Base-by-base conservation (phyloP, 2,797 vertebrate species). In the Synanceia verrucosa region DNA sequence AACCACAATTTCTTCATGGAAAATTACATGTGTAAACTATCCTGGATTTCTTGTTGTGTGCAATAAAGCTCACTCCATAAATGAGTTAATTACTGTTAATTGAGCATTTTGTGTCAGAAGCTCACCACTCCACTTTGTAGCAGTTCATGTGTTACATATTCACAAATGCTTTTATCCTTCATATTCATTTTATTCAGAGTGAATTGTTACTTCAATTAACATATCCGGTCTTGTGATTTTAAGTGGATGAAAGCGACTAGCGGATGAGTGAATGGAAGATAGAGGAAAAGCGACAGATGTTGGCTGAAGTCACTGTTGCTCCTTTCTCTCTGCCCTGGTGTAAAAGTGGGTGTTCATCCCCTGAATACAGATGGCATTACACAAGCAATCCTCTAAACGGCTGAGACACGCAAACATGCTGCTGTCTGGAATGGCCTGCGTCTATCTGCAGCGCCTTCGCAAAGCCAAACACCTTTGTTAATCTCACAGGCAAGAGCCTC, bases 311-410 rank as follows among this genome's bases (percentile, higher is more conserved):
- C 83, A 18, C 69, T 70, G 66, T 70, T 53, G 77, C 73, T 83
- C 80, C 74, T 84, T 83, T 90, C 87, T 78, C 85, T 84, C 83
- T 78, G 83, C 80, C 78, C 73, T 79, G 85, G 83, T 90, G 88
- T 90, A 89, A 92, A 91, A 90, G 89, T 91, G 81, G 83, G 73
- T 82, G 86, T 88, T 93, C 89, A 90, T 92, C 88, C 87, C 89
- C 59, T 92, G 94, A 93, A 93, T 93, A 94, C 92, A 92, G 93
- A 94, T 93, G 87, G 89, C 89, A 90, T 93, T 92, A 92, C 91
- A 92, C 89, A 89, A 92, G 90, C 92, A 93, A 90, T 93, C 92
- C 88, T 90, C 91, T 93, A 89, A 93, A 89, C 76, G 86, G 79
- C 87, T 85, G 89, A 86, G 89, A 87, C 83, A 76, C 78, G 83